Base-by-base conservation (phyloP, 2,888 invertebrate genomes). In the Drosophila nigricruria region DNA sequence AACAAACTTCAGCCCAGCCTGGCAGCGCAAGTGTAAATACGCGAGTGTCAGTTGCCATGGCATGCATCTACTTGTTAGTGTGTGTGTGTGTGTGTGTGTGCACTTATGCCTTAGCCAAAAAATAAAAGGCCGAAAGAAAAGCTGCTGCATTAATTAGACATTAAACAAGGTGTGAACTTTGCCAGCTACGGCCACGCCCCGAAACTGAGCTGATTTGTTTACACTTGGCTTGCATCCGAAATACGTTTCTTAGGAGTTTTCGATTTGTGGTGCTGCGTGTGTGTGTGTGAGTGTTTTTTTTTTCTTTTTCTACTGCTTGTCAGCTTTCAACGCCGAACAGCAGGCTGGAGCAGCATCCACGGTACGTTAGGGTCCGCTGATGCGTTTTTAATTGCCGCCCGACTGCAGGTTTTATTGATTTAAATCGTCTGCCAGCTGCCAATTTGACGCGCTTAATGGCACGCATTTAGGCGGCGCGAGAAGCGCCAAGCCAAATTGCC, bases 91-190 rank as follows among this genome's bases (percentile, higher is more conserved):
- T 45, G 34, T 53, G 27, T 36, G 53, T 32, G 38, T 20, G 47
- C 27, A 58, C 60, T 40, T 60, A 54, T 54, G 43, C 40, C 53
- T 58, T 53, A 64, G 70, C 50, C 61, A 70, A 72, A 63, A 47
- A 47, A 16, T 9, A 69, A 30, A 47, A n/a, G n/a, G 27, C 57
- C 56, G 70, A 70, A 70, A 43, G 67, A 79, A 86, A 84, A 79
- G 78, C 78, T 78, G 86, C 79, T 77, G 87, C 87, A 87, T 84
- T 84, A 84, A 84, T 84, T 84, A 84, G 84, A 84, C 87, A 83
- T 81, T 77, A 83, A 84, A 83, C 88, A 81, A 86, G 85, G 85
- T 85, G 85, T 85, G 85, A 83, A 86, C 81, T 85, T 82, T 82
- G 77, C 58, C 76, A 70, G 70, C 69, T 57, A 20, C 36, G 62